These are phyloP conservation scores for Thyatira batis DNA, from an alignment of 2,888 invertebrate species.

Conservation along the genomic window DNA sequence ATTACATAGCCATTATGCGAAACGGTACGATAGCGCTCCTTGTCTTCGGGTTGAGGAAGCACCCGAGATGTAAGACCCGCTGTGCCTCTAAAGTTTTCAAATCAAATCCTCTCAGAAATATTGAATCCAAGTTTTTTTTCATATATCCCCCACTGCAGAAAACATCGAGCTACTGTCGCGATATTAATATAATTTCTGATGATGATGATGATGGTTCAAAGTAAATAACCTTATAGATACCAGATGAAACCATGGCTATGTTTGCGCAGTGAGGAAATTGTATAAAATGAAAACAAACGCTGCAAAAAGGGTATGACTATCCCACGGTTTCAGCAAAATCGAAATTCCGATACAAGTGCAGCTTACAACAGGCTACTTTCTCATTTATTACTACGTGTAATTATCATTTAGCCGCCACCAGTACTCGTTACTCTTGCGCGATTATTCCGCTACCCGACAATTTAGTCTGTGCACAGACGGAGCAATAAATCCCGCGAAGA, in stretches of 20 bases:
- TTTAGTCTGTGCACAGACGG: constrained; percentile 23
- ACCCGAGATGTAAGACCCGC: neutral
- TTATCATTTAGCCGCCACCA: neutral
- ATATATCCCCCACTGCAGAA: too few species aligned
- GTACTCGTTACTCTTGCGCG: neutral
- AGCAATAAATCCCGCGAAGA: constrained; percentile 34
- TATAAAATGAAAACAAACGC: neutral
- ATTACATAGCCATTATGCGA: constrained; percentile 21
- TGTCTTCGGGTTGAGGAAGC: neutral
- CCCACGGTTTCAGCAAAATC: neutral
- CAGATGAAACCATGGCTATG: neutral
- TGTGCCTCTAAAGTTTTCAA: neutral
- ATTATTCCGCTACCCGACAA: constrained; percentile 16
- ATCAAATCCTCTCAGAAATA: neutral
- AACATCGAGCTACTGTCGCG: too few species aligned
- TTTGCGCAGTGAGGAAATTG: neutral
- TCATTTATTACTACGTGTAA: neutral
- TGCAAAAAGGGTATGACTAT: neutral
- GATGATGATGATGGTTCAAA: too few species aligned
- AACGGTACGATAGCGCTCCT: neutral
- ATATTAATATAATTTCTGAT: too few species aligned
- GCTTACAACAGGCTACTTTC: neutral
- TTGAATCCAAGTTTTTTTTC: neutral
- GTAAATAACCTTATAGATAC: neutral
- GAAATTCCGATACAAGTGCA: neutral